A percentile compares a stretch with the other conserved stretches of the same genome.
phyloP scores from a whole-genome alignment of 2,797 vertebrate species.

The Trachops cirrhosus region DNA sequence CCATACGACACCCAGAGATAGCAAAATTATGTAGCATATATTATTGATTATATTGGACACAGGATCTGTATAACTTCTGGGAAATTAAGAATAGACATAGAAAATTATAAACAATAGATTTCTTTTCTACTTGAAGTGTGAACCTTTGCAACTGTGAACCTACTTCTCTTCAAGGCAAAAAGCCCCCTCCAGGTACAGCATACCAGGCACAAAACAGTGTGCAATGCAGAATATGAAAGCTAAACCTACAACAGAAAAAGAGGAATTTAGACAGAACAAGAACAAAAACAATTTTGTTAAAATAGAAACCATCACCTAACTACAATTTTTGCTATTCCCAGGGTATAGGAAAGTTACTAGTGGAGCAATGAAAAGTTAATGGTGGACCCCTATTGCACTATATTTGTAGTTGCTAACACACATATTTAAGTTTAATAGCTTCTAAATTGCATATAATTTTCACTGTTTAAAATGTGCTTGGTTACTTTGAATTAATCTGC shows the following conservation, averaged over 20 bases:
- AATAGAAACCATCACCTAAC: neutral
- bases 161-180: neutral
- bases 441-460: neutral
- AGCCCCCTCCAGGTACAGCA: neutral
- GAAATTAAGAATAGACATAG: constrained; percentile 9
- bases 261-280: neutral
- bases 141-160: neutral
- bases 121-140: neutral
- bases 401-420: neutral
- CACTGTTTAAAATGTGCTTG: neutral
- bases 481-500: neutral
- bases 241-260: neutral
- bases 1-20: neutral
- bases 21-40: neutral
- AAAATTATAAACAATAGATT: neutral
- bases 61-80: neutral
- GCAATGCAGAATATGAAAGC: neutral
- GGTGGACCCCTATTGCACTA: neutral
- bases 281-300: neutral
- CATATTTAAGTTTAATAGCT: neutral
- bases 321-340: neutral
- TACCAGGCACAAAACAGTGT: neutral
- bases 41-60: neutral
- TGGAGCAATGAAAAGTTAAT: neutral
- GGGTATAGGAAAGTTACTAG: neutral